Percentiles rank a stretch among this genome's conserved stretches.
Evolutionary conservation across 2,888 invertebrate species (phyloP).

Genomic region (Suillia variegata): DNA sequence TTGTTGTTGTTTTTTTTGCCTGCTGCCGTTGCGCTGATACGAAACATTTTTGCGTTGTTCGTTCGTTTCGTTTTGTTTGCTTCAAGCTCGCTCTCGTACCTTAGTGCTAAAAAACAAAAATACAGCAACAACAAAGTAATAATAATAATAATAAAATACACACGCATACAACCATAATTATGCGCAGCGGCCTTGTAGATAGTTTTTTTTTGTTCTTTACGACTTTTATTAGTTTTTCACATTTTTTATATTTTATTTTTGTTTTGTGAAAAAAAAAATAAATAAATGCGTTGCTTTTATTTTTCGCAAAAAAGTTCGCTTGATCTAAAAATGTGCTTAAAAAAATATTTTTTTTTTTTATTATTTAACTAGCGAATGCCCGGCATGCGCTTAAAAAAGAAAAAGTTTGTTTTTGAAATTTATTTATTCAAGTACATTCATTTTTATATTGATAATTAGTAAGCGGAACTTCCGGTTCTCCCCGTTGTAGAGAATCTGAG

Average conservation of each 20-base stretch:
- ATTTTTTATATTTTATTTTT: neutral
- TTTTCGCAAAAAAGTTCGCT: neutral
- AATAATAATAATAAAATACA: too few species aligned
- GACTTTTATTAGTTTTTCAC: conserved; percentile 9
- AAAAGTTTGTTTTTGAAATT: too few species aligned
- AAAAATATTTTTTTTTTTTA: too few species aligned
- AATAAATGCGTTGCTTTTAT: neutral
- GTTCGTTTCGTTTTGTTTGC: neutral
- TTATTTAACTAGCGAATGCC: too few species aligned
- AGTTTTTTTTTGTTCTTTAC: neutral
- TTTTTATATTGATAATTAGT: too few species aligned
- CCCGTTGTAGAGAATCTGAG: too few species aligned
- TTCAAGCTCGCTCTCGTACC: conserved; percentile 8
- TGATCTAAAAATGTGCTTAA: too few species aligned
- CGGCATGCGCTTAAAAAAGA: too few species aligned
- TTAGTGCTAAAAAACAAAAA: neutral
- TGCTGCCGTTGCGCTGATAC: neutral
- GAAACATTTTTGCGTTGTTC: neutral
- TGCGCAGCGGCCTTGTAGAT: conserved; percentile 9
- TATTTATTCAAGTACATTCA: too few species aligned
- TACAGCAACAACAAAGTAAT: neutral
- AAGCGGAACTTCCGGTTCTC: too few species aligned
- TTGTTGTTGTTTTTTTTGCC: too few species aligned
- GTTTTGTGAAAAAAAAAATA: neutral
- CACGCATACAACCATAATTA: conserved; percentile 10